These are phyloP conservation scores for Plectus sambesii DNA, from an alignment of 1,140 invertebrate species.

Conservation along the genomic window DNA sequence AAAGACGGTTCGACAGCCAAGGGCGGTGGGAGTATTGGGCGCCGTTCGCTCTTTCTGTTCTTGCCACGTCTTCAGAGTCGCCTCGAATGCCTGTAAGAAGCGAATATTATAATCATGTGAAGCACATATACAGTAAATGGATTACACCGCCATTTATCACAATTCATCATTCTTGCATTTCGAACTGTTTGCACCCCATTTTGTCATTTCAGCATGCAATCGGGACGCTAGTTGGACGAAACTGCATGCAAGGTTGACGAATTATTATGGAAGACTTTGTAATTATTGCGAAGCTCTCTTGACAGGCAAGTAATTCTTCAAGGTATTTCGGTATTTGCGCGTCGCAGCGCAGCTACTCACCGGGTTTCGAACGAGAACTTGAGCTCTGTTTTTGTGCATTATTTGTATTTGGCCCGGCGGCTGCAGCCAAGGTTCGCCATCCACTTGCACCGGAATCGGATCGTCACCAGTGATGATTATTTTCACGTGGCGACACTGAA, in stretches of 20 bases:
- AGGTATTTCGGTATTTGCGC: too few relatives aligned
- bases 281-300: too few relatives aligned
- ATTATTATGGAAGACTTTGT: too few relatives aligned
- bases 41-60: slow-evolving; percentile 56
- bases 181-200: not conserved
- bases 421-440: slow-evolving; percentile 96
- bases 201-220: not conserved
- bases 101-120: not conserved
- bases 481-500: slow-evolving; percentile 70
- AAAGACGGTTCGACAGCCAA: not conserved
- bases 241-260: too few relatives aligned
- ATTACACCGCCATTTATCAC: not conserved
- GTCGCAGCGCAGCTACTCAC: too few relatives aligned
- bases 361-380: slow-evolving; percentile 81
- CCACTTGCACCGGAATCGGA: slow-evolving; percentile 53
- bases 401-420: slow-evolving; percentile 87
- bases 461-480: slow-evolving; percentile 74
- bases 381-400: slow-evolving; percentile 87
- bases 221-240: not conserved
- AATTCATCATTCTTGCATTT: not conserved
- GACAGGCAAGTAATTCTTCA: too few relatives aligned
- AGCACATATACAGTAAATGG: not conserved
- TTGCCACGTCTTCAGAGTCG: slow-evolving; percentile 76
- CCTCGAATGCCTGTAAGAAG: slow-evolving; percentile 61
- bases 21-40: slow-evolving; percentile 18